These are phyloP conservation scores for Antechinus flavipes DNA, from an alignment of 2,113 vertebrate species.

Conservation along the genomic window DNA sequence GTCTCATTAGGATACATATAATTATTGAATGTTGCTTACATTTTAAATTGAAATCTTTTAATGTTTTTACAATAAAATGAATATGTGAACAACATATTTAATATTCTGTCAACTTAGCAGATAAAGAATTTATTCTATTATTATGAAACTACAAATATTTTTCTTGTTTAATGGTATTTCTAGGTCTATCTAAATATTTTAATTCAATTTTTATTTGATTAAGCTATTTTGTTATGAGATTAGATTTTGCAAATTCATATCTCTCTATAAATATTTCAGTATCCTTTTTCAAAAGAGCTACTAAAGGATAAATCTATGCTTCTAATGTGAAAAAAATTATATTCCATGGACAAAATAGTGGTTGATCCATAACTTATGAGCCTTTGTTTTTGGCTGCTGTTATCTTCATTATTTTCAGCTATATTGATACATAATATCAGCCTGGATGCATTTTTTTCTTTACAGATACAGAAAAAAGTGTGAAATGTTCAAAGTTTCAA, in stretches of 20 bases:
- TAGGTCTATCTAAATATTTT: slow-evolving; percentile 58
- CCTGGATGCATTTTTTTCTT: slow-evolving; percentile 71
- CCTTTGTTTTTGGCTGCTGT: slow-evolving; percentile 71
- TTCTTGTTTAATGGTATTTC: slow-evolving; percentile 58
- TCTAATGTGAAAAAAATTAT: slow-evolving; percentile 47
- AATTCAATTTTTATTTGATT: slow-evolving; percentile 63
- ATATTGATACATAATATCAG: slow-evolving; percentile 74
- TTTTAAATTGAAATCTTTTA: slow-evolving; percentile 62
- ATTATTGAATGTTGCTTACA: slow-evolving; percentile 1
- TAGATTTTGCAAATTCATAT: slow-evolving; percentile 5
- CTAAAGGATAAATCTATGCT: slow-evolving; percentile 57
- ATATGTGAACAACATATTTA: slow-evolving; percentile 52
- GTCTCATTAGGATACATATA: slow-evolving; percentile 39
- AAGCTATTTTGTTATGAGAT: slow-evolving; percentile 44
- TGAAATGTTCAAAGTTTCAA: slow-evolving; percentile 76
- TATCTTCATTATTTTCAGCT: slow-evolving; percentile 77
- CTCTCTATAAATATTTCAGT: slow-evolving; percentile 55
- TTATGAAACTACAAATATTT: slow-evolving; percentile 66
- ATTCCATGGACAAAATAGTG: slow-evolving; percentile 50
- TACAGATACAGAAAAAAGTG: slow-evolving; percentile 75
- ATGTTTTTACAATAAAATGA: slow-evolving; percentile 52
- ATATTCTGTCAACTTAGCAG: slow-evolving; percentile 14
- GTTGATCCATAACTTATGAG: slow-evolving; percentile 66
- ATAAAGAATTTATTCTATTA: slow-evolving; percentile 35
- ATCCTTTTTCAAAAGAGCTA: slow-evolving; percentile 46